Conservation (phyloP, 1,140 invertebrate species). For the Temnothorax curvispinosus region DNA sequence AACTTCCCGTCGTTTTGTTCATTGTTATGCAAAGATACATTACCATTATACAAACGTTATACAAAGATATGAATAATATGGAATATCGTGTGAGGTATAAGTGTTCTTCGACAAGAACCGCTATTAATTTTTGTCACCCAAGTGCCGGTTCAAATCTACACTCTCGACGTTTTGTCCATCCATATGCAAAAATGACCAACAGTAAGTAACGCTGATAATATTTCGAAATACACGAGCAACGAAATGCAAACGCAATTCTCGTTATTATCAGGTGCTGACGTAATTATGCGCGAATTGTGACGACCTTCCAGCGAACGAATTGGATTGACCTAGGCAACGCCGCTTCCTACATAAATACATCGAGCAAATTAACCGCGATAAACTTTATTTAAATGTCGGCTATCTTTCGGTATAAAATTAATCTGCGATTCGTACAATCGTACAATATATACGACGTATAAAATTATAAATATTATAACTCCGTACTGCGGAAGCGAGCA, state of each 20-base stretch:
- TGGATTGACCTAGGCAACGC: conserved; percentile 71
- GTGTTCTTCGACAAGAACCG: not conserved
- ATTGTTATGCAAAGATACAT: not conserved
- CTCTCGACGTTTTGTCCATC: too few species aligned
- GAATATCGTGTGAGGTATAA: not conserved
- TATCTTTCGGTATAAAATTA: not conserved
- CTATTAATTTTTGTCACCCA: not conserved
- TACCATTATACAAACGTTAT: too few species aligned
- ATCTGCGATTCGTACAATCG: not conserved
- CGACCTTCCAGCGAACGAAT: conserved; percentile 57
- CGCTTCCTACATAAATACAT: conserved; percentile 52
- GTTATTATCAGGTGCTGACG: conserved; percentile 58
- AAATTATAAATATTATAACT: too few species aligned
- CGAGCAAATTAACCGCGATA: conserved; percentile 58
- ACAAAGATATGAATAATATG: not conserved
- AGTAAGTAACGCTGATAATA: not conserved
- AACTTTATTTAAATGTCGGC: not conserved
- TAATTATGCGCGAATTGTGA: conserved; percentile 65
- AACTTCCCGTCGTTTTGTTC: not conserved
- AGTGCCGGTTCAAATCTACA: not conserved
- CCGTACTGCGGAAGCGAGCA: not conserved
- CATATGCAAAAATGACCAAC: not conserved
- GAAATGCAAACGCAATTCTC: conserved; percentile 13
- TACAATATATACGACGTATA: too few species aligned
- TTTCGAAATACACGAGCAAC: not conserved